phyloP scores from a whole-genome alignment of 2,888 invertebrate genomes.

The Chloroclystis v-ata region DNA sequence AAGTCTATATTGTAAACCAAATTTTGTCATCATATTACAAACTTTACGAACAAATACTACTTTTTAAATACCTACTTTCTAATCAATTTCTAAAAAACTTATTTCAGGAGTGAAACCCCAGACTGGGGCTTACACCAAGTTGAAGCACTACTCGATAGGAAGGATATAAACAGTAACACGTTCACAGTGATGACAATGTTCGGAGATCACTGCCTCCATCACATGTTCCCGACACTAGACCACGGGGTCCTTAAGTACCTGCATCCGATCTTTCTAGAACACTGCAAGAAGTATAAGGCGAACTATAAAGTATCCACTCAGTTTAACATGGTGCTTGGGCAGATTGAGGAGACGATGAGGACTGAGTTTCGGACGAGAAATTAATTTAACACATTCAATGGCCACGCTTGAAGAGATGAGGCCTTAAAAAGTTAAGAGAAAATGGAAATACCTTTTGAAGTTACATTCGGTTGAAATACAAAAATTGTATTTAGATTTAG shows the following conservation, averaged over 20 bases:
- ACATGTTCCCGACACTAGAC: constrained; percentile 88
- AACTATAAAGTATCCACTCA: constrained; percentile 60
- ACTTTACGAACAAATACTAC: too few species aligned
- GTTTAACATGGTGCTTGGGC: constrained; percentile 56
- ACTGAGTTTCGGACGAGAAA: constrained; percentile 38
- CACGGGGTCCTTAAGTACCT: constrained; percentile 82
- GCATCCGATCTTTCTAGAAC: constrained; percentile 79
- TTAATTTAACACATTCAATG: constrained; percentile 23
- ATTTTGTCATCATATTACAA: too few species aligned
- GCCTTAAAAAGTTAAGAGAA: too few species aligned
- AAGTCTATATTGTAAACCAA: too few species aligned
- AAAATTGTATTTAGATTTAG: too few species aligned
- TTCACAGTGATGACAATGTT: constrained; percentile 84
- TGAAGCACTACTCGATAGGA: constrained; percentile 85
- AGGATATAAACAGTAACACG: constrained; percentile 80
- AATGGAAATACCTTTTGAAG: too few species aligned
- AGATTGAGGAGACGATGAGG: constrained; percentile 51
- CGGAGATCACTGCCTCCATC: constrained; percentile 88
- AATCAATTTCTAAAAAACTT: too few species aligned
- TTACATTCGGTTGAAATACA: too few species aligned
- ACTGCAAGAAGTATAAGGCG: constrained; percentile 80
- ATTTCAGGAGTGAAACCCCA: constrained; percentile 35
- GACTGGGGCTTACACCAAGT: constrained; percentile 90
- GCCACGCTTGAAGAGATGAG: too few species aligned
- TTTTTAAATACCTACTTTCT: too few species aligned